A percentile compares a stretch with the other conserved stretches of the same genome.
Conservation (phyloP, 2,888 invertebrate genomes). For the Aspidiotus rigidus region DNA sequence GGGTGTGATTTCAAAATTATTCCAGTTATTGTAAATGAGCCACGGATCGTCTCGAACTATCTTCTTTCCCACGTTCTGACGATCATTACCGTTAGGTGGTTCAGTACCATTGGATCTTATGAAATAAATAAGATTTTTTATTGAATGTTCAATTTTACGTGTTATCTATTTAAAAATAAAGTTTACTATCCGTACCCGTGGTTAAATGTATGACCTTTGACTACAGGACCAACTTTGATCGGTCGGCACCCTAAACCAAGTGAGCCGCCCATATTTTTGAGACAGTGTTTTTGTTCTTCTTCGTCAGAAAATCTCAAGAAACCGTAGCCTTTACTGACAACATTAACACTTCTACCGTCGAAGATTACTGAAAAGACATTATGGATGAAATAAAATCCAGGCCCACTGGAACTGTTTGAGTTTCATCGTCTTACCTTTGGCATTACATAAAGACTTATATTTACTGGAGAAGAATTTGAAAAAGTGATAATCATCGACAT, state of each 20-base stretch:
- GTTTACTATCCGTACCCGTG: neutral
- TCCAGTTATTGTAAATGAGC: conserved; percentile 21
- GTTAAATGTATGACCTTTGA: conserved; percentile 1
- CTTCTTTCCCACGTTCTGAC: no score
- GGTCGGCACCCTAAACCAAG: conserved; percentile 79
- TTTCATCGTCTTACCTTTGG: conserved; percentile 58
- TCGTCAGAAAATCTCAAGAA: conserved; percentile 91
- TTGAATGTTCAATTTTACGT: neutral
- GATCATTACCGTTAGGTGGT: no score
- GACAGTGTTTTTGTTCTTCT: conserved; percentile 83
- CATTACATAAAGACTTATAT: conserved; percentile 86
- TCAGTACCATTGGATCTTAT: neutral
- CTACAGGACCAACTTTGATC: conserved; percentile 80
- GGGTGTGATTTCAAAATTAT: conserved; percentile 11
- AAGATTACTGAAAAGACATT: conserved; percentile 59
- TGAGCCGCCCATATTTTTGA: conserved; percentile 88
- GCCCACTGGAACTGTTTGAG: neutral
- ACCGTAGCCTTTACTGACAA: conserved; percentile 78
- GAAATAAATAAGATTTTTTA: neutral
- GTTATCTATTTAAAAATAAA: neutral
- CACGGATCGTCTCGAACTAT: conserved; percentile 12
- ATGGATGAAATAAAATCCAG: neutral
- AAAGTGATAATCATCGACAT: conserved; percentile 88
- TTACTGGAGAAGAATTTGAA: conserved; percentile 85
- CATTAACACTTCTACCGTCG: conserved; percentile 66